Percentiles rank a stretch among this genome's conserved stretches.
These are phyloP conservation scores for Terrapene triunguis DNA, from an alignment of 2,113 vertebrate species.

Conservation along the genomic window DNA sequence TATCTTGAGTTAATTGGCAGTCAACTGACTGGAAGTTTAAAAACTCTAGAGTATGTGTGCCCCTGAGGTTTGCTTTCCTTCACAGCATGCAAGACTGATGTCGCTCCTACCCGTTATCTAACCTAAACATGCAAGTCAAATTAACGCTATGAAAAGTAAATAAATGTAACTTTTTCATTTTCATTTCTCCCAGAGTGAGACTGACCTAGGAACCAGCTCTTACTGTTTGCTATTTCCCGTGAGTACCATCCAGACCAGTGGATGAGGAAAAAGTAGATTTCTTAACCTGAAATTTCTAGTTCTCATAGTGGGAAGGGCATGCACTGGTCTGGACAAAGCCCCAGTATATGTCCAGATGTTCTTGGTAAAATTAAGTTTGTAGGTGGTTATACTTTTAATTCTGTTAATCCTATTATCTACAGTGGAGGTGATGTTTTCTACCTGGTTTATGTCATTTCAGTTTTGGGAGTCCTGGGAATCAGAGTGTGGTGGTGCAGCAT, in stretches of 20 bases:
- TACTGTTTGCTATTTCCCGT: background rate
- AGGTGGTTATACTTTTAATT: background rate
- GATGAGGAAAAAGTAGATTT: background rate
- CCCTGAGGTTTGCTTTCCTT: background rate
- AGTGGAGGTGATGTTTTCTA: background rate
- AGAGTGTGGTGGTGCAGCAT: background rate
- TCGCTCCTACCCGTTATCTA: background rate
- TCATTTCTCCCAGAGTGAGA: background rate
- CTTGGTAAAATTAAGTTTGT: background rate
- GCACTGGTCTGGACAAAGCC: background rate
- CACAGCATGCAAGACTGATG: no score
- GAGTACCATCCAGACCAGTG: background rate
- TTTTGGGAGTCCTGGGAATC: background rate
- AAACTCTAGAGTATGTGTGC: background rate
- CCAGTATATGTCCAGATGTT: background rate
- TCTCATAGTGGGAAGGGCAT: background rate
- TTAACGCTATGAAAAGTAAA: background rate
- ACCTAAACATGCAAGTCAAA: background rate
- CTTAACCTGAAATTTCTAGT: background rate
- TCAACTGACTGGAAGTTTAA: no score
- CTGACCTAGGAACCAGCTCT: background rate
- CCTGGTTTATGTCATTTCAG: background rate
- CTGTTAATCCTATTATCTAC: background rate
- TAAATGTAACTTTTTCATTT: background rate
- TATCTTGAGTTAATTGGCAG: no score